Evolutionary conservation across 2,888 invertebrate genomes (phyloP).

Genomic region (Scaeva pyrastri): DNA sequence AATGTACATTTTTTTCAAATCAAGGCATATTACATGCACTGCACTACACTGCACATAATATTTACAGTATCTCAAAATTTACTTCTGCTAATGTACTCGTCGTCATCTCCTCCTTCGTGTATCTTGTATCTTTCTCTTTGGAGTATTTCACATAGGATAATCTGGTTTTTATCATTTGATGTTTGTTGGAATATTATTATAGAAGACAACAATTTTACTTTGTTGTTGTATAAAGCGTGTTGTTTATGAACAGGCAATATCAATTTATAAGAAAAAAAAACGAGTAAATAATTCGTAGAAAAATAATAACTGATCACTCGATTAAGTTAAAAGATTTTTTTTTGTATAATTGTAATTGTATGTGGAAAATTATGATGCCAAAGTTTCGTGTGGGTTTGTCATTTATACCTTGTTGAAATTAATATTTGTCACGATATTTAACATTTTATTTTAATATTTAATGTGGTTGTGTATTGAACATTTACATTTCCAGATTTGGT

Average conservation of each 20-base stretch:
- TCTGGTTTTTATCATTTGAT: neutral
- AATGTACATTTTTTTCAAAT: conserved; percentile 10
- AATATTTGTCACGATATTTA: neutral
- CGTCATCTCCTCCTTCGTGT: too few relatives aligned
- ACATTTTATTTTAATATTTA: too few relatives aligned
- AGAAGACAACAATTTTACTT: conserved; percentile 1
- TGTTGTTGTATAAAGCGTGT: conserved; percentile 1
- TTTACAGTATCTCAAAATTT: neutral
- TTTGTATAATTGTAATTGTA: neutral
- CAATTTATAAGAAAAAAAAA: neutral
- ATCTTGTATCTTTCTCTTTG: conserved; percentile 11
- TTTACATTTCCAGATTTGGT: too few relatives aligned
- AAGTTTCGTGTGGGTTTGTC: neutral
- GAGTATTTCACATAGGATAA: too few relatives aligned
- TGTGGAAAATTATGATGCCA: neutral
- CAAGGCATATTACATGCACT: neutral
- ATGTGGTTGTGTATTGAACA: too few relatives aligned
- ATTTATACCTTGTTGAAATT: neutral
- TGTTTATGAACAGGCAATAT: neutral
- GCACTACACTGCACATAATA: neutral
- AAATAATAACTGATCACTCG: neutral
- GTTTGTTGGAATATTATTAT: neutral
- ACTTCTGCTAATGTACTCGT: neutral
- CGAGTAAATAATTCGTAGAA: conserved; percentile 8
- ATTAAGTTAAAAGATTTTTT: neutral